These are phyloP conservation scores for Dynastes hyllus DNA, from an alignment of 2,888 invertebrate species.

Conservation along the genomic window DNA sequence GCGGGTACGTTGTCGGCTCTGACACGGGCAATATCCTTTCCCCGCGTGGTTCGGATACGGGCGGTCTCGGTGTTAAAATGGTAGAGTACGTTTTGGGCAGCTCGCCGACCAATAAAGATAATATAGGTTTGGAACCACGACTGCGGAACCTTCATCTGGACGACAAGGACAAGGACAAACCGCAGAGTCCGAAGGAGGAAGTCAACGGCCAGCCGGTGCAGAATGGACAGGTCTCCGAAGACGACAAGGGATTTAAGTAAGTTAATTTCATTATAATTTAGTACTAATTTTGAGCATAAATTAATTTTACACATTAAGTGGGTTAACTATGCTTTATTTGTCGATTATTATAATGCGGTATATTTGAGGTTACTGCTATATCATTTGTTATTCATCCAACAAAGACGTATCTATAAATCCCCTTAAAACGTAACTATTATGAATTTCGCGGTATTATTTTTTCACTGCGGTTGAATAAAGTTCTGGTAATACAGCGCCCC, in stretches of 20 bases:
- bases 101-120: slow-evolving; percentile 87
- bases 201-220: slow-evolving; percentile 70
- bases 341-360: too few relatives aligned
- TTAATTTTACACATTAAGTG: too few relatives aligned
- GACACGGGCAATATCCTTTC: slow-evolving; percentile 78
- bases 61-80: slow-evolving; percentile 97
- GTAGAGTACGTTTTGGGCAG: slow-evolving; percentile 98
- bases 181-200: slow-evolving; percentile 75
- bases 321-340: too few relatives aligned
- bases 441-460: too few relatives aligned
- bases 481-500: too few relatives aligned
- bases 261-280: slow-evolving; percentile 66
- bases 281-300: too few relatives aligned
- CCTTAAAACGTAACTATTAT: too few relatives aligned
- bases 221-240: slow-evolving; percentile 73
- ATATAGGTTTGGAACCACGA: slow-evolving; percentile 76
- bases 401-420: too few relatives aligned
- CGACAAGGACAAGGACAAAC: slow-evolving; percentile 75
- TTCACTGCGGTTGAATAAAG: too few relatives aligned
- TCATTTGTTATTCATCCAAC: too few relatives aligned
- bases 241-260: slow-evolving; percentile 93
- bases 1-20: slow-evolving; percentile 77
- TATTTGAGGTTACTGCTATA: too few relatives aligned
- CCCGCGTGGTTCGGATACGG: slow-evolving; percentile 86
- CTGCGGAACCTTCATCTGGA: slow-evolving; percentile 79